Evolutionary conservation across 2,888 invertebrate species (phyloP).

Genomic region (Phalera bucephala): DNA sequence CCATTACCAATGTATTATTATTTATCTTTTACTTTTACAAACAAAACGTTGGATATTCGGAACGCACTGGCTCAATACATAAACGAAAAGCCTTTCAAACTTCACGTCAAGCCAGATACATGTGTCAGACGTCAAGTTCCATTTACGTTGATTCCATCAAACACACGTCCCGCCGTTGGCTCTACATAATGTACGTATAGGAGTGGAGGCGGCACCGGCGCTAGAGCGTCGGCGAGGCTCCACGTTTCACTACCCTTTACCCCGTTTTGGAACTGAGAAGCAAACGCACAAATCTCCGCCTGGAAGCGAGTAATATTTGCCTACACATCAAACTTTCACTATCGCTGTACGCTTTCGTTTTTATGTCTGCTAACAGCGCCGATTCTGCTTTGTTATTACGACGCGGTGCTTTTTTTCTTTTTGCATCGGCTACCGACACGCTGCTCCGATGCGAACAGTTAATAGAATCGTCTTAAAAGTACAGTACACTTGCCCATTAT

Average conservation of each 20-base stretch:
- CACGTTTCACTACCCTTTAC: constrained; percentile 57
- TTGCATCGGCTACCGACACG: constrained; percentile 39
- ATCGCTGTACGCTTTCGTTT: constrained; percentile 79
- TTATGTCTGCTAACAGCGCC: constrained; percentile 68
- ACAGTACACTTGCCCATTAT: no score
- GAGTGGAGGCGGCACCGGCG: constrained; percentile 36
- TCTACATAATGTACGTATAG: constrained; percentile 66
- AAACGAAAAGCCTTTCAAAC: constrained; percentile 49
- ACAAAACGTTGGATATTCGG: constrained; percentile 10
- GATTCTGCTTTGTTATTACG: constrained; percentile 68
- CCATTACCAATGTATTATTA: no score
- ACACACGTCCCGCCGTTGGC: constrained; percentile 50
- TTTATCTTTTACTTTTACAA: no score
- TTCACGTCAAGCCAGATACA: constrained; percentile 53
- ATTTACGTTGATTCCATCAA: constrained; percentile 71
- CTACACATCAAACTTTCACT: constrained; percentile 83
- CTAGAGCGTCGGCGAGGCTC: constrained; percentile 47
- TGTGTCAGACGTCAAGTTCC: constrained; percentile 70
- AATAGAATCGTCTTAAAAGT: no score
- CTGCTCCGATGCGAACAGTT: constrained; percentile 21
- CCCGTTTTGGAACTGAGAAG: constrained; percentile 64
- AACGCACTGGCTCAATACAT: constrained; percentile 23
- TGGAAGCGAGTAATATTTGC: constrained; percentile 78
- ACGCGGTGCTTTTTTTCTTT: constrained; percentile 46
- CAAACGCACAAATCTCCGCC: constrained; percentile 77